Conservation (phyloP, 2,888 invertebrate genomes). For the Standfussiana lucernea region DNA sequence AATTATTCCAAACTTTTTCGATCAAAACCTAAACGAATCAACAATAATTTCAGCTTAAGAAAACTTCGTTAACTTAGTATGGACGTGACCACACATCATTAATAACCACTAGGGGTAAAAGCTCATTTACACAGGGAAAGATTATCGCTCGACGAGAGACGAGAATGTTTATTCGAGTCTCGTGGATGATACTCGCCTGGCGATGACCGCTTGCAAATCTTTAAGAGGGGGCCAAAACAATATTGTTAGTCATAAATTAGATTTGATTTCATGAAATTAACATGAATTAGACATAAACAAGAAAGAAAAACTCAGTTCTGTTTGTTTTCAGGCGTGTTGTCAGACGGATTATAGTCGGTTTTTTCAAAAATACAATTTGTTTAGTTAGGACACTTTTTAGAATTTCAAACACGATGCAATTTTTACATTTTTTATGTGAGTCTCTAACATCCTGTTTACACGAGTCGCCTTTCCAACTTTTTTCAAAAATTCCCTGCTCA, state of each 20-base stretch:
- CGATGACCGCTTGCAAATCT: neutral
- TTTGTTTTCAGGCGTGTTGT: neutral
- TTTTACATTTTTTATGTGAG: neutral
- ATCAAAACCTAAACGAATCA: constrained; percentile 8
- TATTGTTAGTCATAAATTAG: neutral
- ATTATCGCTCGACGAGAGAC: neutral
- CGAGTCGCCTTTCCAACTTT: too few relatives aligned
- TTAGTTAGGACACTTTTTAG: neutral
- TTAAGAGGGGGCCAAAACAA: neutral
- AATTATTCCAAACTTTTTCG: constrained; percentile 7
- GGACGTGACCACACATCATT: constrained; percentile 23
- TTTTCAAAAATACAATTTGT: neutral
- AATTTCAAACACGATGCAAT: neutral
- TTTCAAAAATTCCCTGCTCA: neutral
- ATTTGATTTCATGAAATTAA: neutral
- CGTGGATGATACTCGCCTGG: neutral
- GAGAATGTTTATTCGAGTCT: neutral
- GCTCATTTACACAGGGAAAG: neutral
- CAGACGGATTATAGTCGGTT: neutral
- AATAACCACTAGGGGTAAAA: neutral
- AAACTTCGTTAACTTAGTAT: constrained; percentile 17
- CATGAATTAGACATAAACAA: neutral
- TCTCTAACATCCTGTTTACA: neutral
- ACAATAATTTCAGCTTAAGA: constrained; percentile 7
- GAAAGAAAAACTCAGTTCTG: neutral